Base-by-base conservation (phyloP, 64 coral and sea anemone species). In the Pocillopora verrucosa region DNA sequence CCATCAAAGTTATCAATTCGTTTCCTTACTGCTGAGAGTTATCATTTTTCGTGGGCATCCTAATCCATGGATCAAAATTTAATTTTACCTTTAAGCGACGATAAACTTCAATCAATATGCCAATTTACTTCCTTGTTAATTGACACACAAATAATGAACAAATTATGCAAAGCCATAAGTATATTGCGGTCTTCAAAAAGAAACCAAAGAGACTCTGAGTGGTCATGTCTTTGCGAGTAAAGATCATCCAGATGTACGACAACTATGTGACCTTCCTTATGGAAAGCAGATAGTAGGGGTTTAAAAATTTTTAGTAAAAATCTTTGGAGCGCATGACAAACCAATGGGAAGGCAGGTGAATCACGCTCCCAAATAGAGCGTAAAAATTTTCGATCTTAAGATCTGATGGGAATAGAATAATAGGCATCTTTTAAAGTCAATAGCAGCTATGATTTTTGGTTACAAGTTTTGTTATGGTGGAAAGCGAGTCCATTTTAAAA, bases 401-500 rank as follows among this genome's bases (percentile, higher is more conserved):
- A 24, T 17, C 26, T 74, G 62, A 90, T 76, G 68, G 79, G 60
- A 62, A 90, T 73, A 13, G 76, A 89, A 20, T 89, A 79, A 61
- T 89, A 80, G 16, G 79, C 89, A 80, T 90, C 89, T 51, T 90
- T 83, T 24, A n/a, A 90, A 34, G 79, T 90, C 89, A 65, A 83
- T 60, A 36, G 89, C 75, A 9, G 89, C 65, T 78, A 90, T 90
- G 58, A 22, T 90, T 67, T 74, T 83, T 41, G 56, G 78, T 59
- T 26, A 90, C 60, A 72, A 90, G 56, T 80, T 79, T 89, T 60
- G 74, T 79, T 59, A 90, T 70, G 57, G 78, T 83, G 60, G 24
- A 75, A 26, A 90, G 78, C 56, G 77, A 90, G 58, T 81, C 88
- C 88, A 90, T 90, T 59, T 90, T 90, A 74, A 90, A 90, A 82